Percentiles rank a stretch among this genome's conserved stretches.
phyloP scores from a whole-genome alignment of 2,888 invertebrate species.

The Bugulina stolonifera region DNA sequence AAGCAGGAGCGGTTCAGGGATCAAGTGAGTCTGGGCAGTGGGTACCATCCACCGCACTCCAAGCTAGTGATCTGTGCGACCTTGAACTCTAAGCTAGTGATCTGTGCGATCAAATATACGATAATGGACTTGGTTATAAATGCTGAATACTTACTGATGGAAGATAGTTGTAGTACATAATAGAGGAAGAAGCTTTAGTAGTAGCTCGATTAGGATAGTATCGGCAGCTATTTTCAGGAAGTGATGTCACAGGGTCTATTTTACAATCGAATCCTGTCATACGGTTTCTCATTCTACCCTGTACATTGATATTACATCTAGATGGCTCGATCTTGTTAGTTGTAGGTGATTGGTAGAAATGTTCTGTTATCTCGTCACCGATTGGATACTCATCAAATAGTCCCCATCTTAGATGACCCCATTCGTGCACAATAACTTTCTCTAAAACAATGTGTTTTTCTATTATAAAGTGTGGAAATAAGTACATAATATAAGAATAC shows the following conservation, averaged over 20 bases:
- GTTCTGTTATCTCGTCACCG: constrained; percentile 22
- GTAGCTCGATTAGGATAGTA: constrained; percentile 22
- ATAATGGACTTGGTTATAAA: too few species aligned
- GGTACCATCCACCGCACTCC: too few species aligned
- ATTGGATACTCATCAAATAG: constrained; percentile 60
- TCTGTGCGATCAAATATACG: too few species aligned
- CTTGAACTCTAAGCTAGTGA: too few species aligned
- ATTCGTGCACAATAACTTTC: constrained; percentile 59
- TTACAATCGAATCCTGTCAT: constrained; percentile 5
- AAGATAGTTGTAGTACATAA: constrained; percentile 24
- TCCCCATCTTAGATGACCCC: constrained; percentile 63
- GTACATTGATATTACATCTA: constrained; percentile 12
- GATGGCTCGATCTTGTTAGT: constrained; percentile 21
- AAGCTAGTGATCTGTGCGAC: too few species aligned
- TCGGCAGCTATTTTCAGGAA: constrained; percentile 29
- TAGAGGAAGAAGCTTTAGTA: not conserved
- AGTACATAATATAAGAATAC: too few species aligned
- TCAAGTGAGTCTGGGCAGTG: too few species aligned
- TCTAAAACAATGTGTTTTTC: too few species aligned
- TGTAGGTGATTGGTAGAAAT: constrained; percentile 26
- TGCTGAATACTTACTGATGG: constrained; percentile 24
- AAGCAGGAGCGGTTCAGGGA: too few species aligned
- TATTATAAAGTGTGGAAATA: too few species aligned
- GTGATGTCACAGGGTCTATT: constrained; percentile 12
- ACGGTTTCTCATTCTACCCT: constrained; percentile 18